Conservation (phyloP, 1,140 invertebrate species). For the Euschistus heros region DNA sequence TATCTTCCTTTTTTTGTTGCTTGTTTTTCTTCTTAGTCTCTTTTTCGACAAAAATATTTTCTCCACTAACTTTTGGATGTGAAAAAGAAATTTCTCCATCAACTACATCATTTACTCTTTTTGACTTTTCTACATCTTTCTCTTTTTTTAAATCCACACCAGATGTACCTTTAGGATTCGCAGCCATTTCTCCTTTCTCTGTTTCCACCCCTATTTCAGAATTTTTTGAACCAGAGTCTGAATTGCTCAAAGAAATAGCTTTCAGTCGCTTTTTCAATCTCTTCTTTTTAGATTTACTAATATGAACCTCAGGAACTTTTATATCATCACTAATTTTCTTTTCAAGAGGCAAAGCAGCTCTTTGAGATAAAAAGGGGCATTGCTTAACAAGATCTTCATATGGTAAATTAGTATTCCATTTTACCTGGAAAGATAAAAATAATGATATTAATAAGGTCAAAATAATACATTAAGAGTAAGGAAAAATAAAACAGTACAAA, state of each 20-base stretch:
- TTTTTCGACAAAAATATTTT: neutral
- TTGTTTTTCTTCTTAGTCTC: slow-evolving; percentile 3
- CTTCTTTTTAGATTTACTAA: slow-evolving; percentile 5
- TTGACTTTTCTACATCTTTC: neutral
- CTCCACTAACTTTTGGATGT: neutral
- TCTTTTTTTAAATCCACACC: neutral
- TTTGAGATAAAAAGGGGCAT: slow-evolving; percentile 1
- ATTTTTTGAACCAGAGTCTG: too few relatives aligned
- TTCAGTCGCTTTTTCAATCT: neutral
- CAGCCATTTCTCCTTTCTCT: neutral
- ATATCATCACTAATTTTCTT: neutral
- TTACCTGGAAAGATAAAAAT: neutral
- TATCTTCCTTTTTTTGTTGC: too few relatives aligned
- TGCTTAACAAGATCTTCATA: slow-evolving; percentile 10
- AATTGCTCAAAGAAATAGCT: neutral
- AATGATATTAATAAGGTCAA: too few relatives aligned
- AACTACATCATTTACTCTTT: neutral
- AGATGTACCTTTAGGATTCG: neutral
- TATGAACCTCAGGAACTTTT: neutral
- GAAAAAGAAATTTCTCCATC: neutral
- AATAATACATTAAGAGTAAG: too few relatives aligned
- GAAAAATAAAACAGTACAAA: too few relatives aligned
- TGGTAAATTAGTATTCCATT: neutral
- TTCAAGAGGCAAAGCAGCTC: neutral
- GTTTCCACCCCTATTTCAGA: too few relatives aligned